phyloP scores from a whole-genome alignment of 2,888 invertebrate genomes.

The Allophyes oxyacanthae region DNA sequence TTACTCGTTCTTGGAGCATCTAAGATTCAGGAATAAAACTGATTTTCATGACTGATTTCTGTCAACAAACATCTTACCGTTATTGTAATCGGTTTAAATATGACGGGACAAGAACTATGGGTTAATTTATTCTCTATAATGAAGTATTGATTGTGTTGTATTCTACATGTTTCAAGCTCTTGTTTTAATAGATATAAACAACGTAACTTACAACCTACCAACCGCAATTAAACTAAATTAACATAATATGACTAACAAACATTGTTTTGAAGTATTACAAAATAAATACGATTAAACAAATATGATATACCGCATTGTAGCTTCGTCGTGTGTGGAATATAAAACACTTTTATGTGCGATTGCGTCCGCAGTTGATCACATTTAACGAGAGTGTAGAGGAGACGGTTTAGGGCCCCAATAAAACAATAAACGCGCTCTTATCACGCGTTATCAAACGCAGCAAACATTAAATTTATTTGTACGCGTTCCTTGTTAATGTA shows the following conservation, averaged over 20 bases:
- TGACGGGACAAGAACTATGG: too few species aligned
- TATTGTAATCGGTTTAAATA: too few species aligned
- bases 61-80: too few species aligned
- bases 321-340: conserved; percentile 46
- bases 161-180: too few species aligned
- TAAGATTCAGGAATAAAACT: too few species aligned
- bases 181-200: neutral
- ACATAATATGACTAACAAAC: conserved; percentile 9
- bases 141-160: too few species aligned
- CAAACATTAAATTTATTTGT: conserved; percentile 85
- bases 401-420: conserved; percentile 78
- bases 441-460: conserved; percentile 81
- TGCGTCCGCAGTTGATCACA: conserved; percentile 62
- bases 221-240: conserved; percentile 6
- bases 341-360: conserved; percentile 67
- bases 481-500: conserved; percentile 71
- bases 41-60: too few species aligned
- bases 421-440: conserved; percentile 86
- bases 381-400: conserved; percentile 61
- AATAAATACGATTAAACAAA: conserved; percentile 47
- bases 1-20: too few species aligned
- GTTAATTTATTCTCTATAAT: too few species aligned
- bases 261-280: conserved; percentile 18
- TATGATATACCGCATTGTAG: conserved; percentile 36
- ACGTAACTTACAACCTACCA: neutral